Evolutionary conservation across 2,888 invertebrate genomes (phyloP).

Genomic region (Drosophila multiciliata): DNA sequence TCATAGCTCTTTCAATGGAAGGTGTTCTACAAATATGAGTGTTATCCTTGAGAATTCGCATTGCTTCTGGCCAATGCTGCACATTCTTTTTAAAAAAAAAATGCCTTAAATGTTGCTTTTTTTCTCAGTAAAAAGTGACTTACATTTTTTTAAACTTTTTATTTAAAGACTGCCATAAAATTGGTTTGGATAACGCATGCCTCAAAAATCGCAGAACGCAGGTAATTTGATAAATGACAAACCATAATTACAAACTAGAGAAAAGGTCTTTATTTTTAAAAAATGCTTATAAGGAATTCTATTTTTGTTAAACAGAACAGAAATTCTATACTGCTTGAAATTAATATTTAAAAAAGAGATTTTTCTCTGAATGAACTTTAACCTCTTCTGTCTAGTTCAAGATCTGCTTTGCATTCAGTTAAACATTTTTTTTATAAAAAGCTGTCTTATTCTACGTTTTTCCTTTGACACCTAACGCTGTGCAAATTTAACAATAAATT

Average conservation of each 20-base stretch:
- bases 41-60: neutral
- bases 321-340: neutral
- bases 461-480: neutral
- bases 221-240: neutral
- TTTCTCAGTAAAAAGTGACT: neutral
- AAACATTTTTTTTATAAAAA: neutral
- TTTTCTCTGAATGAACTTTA: neutral
- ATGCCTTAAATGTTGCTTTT: neutral
- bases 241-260: neutral
- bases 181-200: neutral
- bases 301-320: neutral
- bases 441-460: neutral
- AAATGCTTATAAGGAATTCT: neutral
- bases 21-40: slow-evolving; percentile 1
- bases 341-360: neutral
- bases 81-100: neutral
- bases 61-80: neutral
- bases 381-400: neutral
- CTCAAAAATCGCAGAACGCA: neutral
- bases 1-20: neutral
- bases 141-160: neutral
- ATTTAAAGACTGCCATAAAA: neutral
- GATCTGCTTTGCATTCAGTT: neutral
- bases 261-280: neutral
- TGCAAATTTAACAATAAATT: neutral